phyloP scores from a whole-genome alignment of 2,888 invertebrate species.

The Saturnia japonica region DNA sequence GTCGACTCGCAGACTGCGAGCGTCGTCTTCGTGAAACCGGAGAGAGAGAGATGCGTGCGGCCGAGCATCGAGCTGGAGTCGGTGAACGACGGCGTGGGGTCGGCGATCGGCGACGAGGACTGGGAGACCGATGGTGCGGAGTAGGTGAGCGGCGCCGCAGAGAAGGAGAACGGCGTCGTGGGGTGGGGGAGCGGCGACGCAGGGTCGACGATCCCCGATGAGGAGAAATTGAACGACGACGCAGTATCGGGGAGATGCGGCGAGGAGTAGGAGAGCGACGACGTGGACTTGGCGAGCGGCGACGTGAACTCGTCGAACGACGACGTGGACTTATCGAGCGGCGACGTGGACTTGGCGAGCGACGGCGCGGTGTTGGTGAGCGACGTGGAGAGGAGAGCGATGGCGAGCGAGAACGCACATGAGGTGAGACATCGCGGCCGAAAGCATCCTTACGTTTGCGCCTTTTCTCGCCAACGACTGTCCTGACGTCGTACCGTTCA shows the following conservation, averaged over 20 bases:
- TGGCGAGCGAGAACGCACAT: slow-evolving; percentile 32
- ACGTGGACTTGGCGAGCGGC: background rate
- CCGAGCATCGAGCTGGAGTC: slow-evolving; percentile 36
- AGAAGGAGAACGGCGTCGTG: slow-evolving; percentile 19
- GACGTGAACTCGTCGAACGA: background rate
- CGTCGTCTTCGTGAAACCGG: slow-evolving; percentile 33
- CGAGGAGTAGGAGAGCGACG: background rate
- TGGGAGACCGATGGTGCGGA: background rate
- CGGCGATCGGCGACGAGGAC: background rate
- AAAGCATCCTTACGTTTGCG: slow-evolving; percentile 87
- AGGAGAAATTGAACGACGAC: slow-evolving; percentile 27
- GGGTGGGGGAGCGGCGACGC: slow-evolving; percentile 24
- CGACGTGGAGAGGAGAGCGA: slow-evolving; percentile 34
- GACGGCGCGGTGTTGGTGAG: slow-evolving; percentile 39
- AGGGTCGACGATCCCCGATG: slow-evolving; percentile 42
- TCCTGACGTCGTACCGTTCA: slow-evolving; percentile 91
- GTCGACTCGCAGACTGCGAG: slow-evolving; percentile 37
- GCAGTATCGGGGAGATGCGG: background rate
- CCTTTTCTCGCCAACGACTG: slow-evolving; percentile 87
- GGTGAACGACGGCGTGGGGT: slow-evolving; percentile 19
- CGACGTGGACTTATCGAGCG: slow-evolving; percentile 25
- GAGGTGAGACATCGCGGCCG: slow-evolving; percentile 85
- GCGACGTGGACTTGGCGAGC: slow-evolving; percentile 37
- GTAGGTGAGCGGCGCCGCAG: background rate
- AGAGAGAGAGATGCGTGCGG: slow-evolving; percentile 33